Conservation (phyloP, 2,888 invertebrate species). For the Acanthococcus lagerstroemiae region DNA sequence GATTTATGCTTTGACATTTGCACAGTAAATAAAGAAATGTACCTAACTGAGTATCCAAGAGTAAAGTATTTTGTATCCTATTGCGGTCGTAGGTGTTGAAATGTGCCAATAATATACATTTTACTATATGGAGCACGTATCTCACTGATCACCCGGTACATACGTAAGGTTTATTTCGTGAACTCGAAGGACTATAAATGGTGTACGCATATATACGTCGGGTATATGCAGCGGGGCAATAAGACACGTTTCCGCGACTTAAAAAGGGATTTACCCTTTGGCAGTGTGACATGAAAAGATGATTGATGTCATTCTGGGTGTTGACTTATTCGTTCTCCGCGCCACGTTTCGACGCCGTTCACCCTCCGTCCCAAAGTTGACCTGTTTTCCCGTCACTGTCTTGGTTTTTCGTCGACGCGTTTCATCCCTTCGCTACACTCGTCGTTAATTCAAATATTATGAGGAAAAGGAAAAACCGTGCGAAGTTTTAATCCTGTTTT, state of each 20-base stretch:
- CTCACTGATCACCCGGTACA: no score
- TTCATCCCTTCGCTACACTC: not conserved
- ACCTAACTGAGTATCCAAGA: no score
- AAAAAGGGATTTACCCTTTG: conserved; percentile 30
- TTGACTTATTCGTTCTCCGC: conserved; percentile 28
- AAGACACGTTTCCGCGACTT: conserved; percentile 28
- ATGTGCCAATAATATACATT: no score
- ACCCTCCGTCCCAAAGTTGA: conserved; percentile 18
- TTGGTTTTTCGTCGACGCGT: not conserved
- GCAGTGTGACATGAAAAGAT: conserved; percentile 29
- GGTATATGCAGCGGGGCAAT: conserved; percentile 15
- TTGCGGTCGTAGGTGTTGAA: no score
- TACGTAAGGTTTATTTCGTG: not conserved
- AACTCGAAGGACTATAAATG: not conserved
- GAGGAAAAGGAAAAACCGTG: conserved; percentile 6
- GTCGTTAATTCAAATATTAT: conserved; percentile 27
- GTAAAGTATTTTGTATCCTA: no score
- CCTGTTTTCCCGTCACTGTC: conserved; percentile 22
- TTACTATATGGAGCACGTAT: no score
- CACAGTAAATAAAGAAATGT: no score
- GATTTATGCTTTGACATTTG: no score
- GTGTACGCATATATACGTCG: not conserved
- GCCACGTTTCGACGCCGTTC: conserved; percentile 24
- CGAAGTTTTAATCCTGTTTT: conserved; percentile 3
- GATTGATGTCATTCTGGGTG: conserved; percentile 30